phyloP scores from a whole-genome alignment of 2,113 vertebrate genomes.

The Dicentrarchus labrax region DNA sequence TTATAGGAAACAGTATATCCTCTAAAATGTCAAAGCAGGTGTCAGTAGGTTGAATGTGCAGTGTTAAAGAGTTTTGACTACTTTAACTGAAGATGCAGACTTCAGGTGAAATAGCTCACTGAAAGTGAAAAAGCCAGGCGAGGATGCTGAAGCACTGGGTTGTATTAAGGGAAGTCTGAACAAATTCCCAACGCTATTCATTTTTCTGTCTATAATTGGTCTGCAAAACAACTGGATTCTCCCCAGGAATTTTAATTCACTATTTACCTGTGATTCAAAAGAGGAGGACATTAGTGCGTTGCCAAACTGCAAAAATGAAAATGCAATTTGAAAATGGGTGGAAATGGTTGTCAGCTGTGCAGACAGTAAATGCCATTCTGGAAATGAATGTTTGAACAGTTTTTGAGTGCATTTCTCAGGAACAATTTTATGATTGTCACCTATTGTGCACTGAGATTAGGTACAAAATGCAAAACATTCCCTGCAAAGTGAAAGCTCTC shows the following conservation, averaged over 20 bases:
- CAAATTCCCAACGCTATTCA: conserved; percentile 24
- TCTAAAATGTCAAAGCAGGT: conserved; percentile 15
- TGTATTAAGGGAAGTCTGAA: conserved; percentile 29
- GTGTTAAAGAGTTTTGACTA: conserved; percentile 22
- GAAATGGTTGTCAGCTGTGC: conserved; percentile 37
- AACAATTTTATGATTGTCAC: conserved; percentile 20
- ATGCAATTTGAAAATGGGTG: conserved; percentile 36
- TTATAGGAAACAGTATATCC: not conserved
- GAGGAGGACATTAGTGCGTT: conserved; percentile 11
- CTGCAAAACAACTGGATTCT: conserved; percentile 41
- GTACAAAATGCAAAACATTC: not conserved
- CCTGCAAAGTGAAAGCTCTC: not conserved
- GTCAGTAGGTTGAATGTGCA: conserved; percentile 5
- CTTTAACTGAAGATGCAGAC: conserved; percentile 34
- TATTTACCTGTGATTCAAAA: conserved; percentile 37
- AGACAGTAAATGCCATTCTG: conserved; percentile 15
- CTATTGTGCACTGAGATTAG: not conserved
- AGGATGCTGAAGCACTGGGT: not conserved
- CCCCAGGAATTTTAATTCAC: conserved; percentile 47
- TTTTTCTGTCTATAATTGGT: conserved; percentile 41
- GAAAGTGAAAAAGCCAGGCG: conserved; percentile 12
- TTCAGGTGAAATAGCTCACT: conserved; percentile 22
- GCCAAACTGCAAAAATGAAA: conserved; percentile 26
- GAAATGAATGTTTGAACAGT: conserved; percentile 26
- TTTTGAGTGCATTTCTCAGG: conserved; percentile 6